Conservation (phyloP, 2,888 invertebrate genomes). For the Caenorhabditis japonica region DNA sequence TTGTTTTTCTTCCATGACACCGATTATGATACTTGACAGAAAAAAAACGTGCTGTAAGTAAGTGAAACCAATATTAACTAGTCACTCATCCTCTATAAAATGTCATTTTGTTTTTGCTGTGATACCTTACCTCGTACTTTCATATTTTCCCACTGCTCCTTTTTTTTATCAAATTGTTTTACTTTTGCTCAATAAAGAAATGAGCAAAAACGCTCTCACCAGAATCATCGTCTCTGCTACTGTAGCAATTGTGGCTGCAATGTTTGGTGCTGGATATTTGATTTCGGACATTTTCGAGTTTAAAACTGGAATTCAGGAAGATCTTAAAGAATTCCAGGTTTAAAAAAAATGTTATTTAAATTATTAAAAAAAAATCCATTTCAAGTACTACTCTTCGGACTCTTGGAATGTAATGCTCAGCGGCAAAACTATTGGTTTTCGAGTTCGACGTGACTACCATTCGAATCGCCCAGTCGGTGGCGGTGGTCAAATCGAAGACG, state of each 20-base stretch:
- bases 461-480: slow-evolving; percentile 24
- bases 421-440: slow-evolving; percentile 15
- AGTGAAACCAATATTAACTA: no score
- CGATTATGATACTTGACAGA: slow-evolving; percentile 14
- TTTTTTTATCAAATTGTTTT: no score
- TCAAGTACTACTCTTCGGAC: slow-evolving; percentile 37
- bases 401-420: slow-evolving; percentile 43
- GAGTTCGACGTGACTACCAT: slow-evolving; percentile 24
- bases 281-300: slow-evolving; percentile 37
- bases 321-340: slow-evolving; percentile 42
- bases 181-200: no score
- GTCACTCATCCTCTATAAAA: no score
- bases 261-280: slow-evolving; percentile 16
- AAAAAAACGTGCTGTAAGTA: not conserved
- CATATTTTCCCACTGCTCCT: no score
- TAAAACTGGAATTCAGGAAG: slow-evolving; percentile 19
- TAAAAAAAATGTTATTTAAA: not conserved
- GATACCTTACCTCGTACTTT: no score
- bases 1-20: slow-evolving; percentile 32
- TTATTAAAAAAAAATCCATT: not conserved
- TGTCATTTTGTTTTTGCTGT: no score
- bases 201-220: slow-evolving; percentile 7
- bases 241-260: slow-evolving; percentile 10
- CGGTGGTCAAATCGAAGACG: slow-evolving; percentile 33
- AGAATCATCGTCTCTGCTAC: slow-evolving; percentile 7